phyloP scores from a whole-genome alignment of 2,888 invertebrate species.

The Liopterus haemorrhoidalis region DNA sequence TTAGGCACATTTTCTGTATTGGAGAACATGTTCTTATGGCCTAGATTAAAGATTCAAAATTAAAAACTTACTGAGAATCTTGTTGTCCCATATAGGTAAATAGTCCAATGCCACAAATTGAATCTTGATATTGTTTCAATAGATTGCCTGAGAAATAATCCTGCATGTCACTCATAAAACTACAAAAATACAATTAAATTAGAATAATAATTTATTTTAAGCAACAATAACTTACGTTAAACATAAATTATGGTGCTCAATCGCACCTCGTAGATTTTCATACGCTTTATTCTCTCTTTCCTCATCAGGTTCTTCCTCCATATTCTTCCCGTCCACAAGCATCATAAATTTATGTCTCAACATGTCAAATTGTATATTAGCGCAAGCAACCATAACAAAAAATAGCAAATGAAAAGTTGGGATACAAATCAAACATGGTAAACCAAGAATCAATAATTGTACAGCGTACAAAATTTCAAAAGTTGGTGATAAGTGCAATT shows the following conservation, averaged over 20 bases:
- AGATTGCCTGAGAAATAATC: slow-evolving; percentile 8
- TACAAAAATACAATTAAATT: slow-evolving; percentile 2
- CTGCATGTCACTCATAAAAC: slow-evolving; percentile 14
- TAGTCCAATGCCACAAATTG: slow-evolving; percentile 11
- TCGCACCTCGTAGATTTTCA: slow-evolving; percentile 7
- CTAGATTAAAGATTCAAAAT: no score
- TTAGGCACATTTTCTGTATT: no score
- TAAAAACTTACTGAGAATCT: slow-evolving; percentile 15
- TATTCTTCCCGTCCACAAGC: slow-evolving; percentile 3
- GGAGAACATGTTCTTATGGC: no score
- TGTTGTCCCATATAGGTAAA: slow-evolving; percentile 12
- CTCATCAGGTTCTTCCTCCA: no score
- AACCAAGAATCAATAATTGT: slow-evolving; percentile 5
- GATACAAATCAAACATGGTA: slow-evolving; percentile 2
- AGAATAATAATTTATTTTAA: no score
- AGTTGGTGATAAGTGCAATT: slow-evolving; percentile 13
- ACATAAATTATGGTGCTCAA: slow-evolving; percentile 12
- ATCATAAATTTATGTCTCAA: slow-evolving; percentile 7
- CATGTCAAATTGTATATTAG: slow-evolving; percentile 13
- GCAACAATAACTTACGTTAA: slow-evolving; percentile 10
- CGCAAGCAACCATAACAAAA: slow-evolving; percentile 4
- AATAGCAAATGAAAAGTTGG: slow-evolving; percentile 12
- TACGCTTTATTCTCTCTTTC: slow-evolving; percentile 8
- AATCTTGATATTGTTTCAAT: slow-evolving; percentile 14
- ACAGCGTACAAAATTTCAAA: slow-evolving; percentile 10